Conservation (phyloP, 2,888 invertebrate genomes). For the Polyploca ridens region DNA sequence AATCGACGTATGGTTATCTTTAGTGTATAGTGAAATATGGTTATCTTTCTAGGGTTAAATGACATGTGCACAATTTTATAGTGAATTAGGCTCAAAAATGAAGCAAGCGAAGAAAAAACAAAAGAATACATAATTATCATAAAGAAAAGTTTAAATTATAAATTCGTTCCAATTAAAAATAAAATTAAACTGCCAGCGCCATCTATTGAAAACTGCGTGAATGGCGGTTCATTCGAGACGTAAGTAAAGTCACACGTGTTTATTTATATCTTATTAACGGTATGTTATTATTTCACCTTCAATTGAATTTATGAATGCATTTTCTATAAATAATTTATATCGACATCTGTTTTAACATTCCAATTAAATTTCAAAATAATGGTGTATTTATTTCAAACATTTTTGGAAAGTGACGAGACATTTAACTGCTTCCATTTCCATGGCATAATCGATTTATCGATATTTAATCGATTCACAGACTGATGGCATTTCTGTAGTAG, state of each 20-base stretch:
- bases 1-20: no score
- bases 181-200: no score
- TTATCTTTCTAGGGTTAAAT: no score
- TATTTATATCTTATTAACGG: background rate
- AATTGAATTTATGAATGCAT: background rate
- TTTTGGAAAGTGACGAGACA: slow-evolving; percentile 40
- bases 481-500: background rate
- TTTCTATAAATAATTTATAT: background rate
- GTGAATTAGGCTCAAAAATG: no score
- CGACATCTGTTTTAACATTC: background rate
- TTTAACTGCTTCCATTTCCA: slow-evolving; percentile 20
- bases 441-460: slow-evolving; percentile 25
- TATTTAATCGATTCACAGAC: slow-evolving; percentile 34
- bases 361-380: background rate
- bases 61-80: background rate
- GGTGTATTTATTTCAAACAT: background rate
- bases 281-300: background rate
- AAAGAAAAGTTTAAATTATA: no score
- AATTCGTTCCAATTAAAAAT: no score
- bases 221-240: no score
- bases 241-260: no score
- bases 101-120: no score
- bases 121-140: no score
- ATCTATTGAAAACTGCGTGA: no score
- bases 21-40: no score